These are phyloP conservation scores for Scaptomyza caliginosa DNA, from an alignment of 2,888 invertebrate genomes.

Conservation along the genomic window DNA sequence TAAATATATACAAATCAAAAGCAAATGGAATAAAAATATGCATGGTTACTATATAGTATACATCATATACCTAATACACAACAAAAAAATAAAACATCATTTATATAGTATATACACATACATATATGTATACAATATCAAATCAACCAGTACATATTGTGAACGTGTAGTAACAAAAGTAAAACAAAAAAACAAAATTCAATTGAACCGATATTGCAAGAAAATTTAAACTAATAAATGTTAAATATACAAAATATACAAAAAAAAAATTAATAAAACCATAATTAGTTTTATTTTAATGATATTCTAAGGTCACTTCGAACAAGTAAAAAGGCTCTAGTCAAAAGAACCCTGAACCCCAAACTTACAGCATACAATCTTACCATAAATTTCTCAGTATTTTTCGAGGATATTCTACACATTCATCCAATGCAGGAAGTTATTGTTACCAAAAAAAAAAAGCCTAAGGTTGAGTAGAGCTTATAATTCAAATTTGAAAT, in stretches of 20 bases:
- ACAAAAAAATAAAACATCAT: constrained; percentile 1
- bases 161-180: constrained; percentile 58
- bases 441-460: too few species aligned
- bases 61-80: constrained; percentile 27
- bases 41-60: constrained; percentile 21
- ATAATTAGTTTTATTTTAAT: too few species aligned
- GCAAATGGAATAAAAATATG: constrained; percentile 11
- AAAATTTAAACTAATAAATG: constrained; percentile 72
- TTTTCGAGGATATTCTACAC: too few species aligned
- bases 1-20: constrained; percentile 24
- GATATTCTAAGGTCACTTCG: too few species aligned
- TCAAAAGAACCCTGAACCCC: too few species aligned
- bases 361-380: too few species aligned
- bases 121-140: constrained; percentile 58
- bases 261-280: not conserved
- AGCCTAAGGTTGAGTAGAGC: too few species aligned
- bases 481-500: too few species aligned
- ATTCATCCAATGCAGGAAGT: too few species aligned
- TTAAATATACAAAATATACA: constrained; percentile 65
- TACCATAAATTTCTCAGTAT: too few species aligned
- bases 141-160: constrained; percentile 70
- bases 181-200: constrained; percentile 23
- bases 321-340: too few species aligned
- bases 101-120: constrained; percentile 10
- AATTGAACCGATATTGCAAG: constrained; percentile 52